Evolutionary conservation across 2,797 vertebrate genomes (phyloP), one percentile per base, ranked within the genome.

Genomic region (Coregonus suidteri): DNA sequence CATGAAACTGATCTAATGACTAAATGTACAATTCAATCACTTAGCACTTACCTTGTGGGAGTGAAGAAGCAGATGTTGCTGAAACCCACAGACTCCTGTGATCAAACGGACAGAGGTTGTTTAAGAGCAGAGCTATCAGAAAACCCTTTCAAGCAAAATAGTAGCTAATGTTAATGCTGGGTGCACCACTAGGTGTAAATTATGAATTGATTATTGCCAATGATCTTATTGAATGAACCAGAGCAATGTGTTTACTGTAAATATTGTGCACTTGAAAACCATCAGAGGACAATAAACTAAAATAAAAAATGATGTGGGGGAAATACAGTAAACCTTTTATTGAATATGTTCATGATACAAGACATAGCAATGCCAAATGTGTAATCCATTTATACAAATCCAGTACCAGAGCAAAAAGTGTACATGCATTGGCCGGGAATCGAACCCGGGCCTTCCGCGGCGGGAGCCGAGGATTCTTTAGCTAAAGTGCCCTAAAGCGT

Each of bases 31-130:
- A 56, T 56, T 56, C 53, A 56, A 56, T 1, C 31, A 59, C 4
- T 20, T 18, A 56, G 2, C 25, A 34, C 76, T 51, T 85, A 90
- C 88, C 81, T 90, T 0, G 93, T 84, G 25, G 94, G 94, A 31
- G 92, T 84, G 73, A 95, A 95, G 89, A 95, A 94, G 80, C 93
- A 93, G 79, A 95, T 95, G 53, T 94, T 95, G 75, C 94, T 95
- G 71, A 95, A 92, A 16, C 93, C 92, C 15, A 91, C 91, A 1
- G 93, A 94, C 31, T 95, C 93, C 69, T 95, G 94, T 0, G 94
- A 95, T 1, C 52, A 20, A 69, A 54, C 15, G 75, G 4, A 83
- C 18, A 73, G 4, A 51, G 30, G 54, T n/a, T n/a, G 54, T 56
- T 56, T n/a, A 66, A 15, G 72, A 37, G 37, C 53, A 37, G 41